These are phyloP conservation scores for Gallinago undulata DNA, from an alignment of 2,113 vertebrate genomes.

Conservation along the genomic window DNA sequence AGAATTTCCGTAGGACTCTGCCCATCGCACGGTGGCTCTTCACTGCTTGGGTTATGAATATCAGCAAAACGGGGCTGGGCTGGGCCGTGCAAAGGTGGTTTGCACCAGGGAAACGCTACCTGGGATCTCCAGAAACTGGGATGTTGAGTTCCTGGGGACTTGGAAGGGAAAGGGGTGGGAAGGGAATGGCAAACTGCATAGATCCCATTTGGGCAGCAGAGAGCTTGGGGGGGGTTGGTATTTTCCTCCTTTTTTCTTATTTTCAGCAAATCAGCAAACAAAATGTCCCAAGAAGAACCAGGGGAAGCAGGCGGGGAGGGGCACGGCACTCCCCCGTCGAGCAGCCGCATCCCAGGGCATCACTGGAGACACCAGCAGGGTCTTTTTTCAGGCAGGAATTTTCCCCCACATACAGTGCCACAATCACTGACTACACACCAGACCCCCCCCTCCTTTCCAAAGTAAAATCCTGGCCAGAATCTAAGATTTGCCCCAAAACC, in stretches of 20 bases:
- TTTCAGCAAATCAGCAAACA: background rate
- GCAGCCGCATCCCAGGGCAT: background rate
- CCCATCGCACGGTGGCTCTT: background rate
- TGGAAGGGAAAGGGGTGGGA: background rate
- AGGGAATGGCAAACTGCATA: background rate
- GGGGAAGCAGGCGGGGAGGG: rapidly evolving
- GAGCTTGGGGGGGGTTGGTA: background rate
- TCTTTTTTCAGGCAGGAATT: background rate
- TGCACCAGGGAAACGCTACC: background rate
- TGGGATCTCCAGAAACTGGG: rapidly evolving
- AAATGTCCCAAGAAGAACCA: background rate
- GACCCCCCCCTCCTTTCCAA: background rate
- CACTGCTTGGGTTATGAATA: background rate
- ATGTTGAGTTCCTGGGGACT: rapidly evolving
- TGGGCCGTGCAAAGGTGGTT: rapidly evolving
- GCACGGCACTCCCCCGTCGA: background rate
- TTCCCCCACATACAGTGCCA: background rate
- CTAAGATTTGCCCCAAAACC: background rate
- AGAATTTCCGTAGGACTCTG: background rate
- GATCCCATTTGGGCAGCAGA: background rate
- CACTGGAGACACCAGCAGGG: rapidly evolving
- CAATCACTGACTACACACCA: background rate
- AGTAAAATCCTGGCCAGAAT: background rate
- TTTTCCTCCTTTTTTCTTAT: background rate
- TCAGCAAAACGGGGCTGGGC: background rate